Conservation (phyloP, 2,888 invertebrate species). For the Endomychus coccineus region DNA sequence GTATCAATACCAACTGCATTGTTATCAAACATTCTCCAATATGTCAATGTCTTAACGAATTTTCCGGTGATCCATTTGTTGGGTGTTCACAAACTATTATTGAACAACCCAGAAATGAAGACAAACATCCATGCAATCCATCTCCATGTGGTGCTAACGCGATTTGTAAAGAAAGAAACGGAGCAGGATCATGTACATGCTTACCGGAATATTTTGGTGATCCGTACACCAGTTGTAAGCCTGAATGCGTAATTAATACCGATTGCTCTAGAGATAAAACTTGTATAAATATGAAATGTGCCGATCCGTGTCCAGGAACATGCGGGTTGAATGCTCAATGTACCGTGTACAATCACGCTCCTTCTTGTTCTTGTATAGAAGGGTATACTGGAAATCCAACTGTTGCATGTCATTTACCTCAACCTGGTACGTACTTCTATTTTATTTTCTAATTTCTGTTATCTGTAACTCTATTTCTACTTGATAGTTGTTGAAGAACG, state of each 20-base stretch:
- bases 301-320: constrained; percentile 73
- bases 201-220: constrained; percentile 77
- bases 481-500: constrained; percentile 42
- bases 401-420: constrained; percentile 41
- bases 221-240: constrained; percentile 77
- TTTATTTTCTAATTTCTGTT: constrained; percentile 13
- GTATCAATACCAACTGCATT: constrained; percentile 66
- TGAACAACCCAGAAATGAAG: constrained; percentile 47
- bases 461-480: constrained; percentile 3
- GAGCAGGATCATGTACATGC: constrained; percentile 78
- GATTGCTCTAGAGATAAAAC: constrained; percentile 71
- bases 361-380: constrained; percentile 69
- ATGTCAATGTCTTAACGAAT: constrained; percentile 73
- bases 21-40: constrained; percentile 78
- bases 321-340: constrained; percentile 78
- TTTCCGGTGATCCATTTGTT: constrained; percentile 78
- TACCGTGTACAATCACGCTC: constrained; percentile 72
- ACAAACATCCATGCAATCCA: constrained; percentile 72
- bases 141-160: constrained; percentile 84
- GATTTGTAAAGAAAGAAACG: constrained; percentile 72
- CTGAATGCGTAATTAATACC: constrained; percentile 77
- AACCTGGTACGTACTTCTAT: constrained; percentile 29
- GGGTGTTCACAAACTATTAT: constrained; percentile 49
- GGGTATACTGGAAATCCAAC: constrained; percentile 74
- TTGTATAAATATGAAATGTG: constrained; percentile 78